These are phyloP conservation scores for Cenopis cana DNA, from an alignment of 2,888 invertebrate species.

Conservation along the genomic window DNA sequence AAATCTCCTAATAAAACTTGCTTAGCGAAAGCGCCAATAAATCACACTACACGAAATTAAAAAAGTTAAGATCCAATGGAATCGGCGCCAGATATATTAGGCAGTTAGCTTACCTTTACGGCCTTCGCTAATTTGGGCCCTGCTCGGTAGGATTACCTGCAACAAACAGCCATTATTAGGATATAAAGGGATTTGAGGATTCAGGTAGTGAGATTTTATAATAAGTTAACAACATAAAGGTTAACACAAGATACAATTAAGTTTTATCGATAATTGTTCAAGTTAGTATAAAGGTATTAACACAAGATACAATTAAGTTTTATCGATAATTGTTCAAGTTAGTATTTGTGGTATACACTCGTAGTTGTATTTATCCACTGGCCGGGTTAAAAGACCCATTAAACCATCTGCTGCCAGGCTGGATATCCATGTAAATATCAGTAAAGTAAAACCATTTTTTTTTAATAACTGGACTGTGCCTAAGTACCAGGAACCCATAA, in stretches of 20 bases:
- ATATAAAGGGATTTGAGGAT: slow-evolving; percentile 12
- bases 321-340: too few species aligned
- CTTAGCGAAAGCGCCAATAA: slow-evolving; percentile 1
- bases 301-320: too few species aligned
- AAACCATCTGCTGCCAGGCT: too few species aligned
- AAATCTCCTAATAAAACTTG: background rate
- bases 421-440: too few species aligned
- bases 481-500: slow-evolving; percentile 1
- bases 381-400: too few species aligned
- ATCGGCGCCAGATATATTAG: slow-evolving; percentile 32
- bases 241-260: too few species aligned
- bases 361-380: too few species aligned
- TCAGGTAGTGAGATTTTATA: background rate
- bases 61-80: slow-evolving; percentile 30
- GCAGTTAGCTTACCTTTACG: slow-evolving; percentile 40
- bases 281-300: too few species aligned
- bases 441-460: background rate
- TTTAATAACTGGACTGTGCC: too few species aligned
- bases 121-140: slow-evolving; percentile 35
- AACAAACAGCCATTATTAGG: slow-evolving; percentile 37
- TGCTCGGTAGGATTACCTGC: slow-evolving; percentile 37
- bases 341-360: too few species aligned
- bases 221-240: background rate
- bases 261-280: too few species aligned
- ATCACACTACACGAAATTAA: slow-evolving; percentile 38